Percentiles rank a stretch among this genome's conserved stretches.
These are phyloP conservation scores for Cygnus atratus DNA, from an alignment of 2,113 vertebrate species.

Conservation along the genomic window DNA sequence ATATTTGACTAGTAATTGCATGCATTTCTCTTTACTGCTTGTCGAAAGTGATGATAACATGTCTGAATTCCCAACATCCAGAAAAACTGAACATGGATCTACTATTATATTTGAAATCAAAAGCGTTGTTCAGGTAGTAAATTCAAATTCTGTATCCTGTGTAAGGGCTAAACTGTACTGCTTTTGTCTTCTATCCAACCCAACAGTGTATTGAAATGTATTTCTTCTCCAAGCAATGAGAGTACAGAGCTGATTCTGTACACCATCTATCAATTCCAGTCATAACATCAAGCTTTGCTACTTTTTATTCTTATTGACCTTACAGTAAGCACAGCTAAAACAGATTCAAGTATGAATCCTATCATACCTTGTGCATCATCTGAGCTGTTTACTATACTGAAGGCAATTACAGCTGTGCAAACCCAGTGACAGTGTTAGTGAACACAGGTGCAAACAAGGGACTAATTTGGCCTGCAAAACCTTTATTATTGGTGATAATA, in stretches of 20 bases:
- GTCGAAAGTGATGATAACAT: not conserved
- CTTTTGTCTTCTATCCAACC: not conserved
- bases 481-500: constrained; percentile 12
- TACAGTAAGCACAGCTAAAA: not conserved
- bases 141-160: not conserved
- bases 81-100: not conserved
- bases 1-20: not conserved
- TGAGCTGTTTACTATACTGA: not conserved
- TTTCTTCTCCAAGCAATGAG: not conserved
- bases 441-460: constrained; percentile 45
- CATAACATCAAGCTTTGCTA: not conserved
- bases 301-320: constrained; percentile 4
- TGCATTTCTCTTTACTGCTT: not conserved
- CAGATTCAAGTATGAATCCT: not conserved
- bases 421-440: not conserved
- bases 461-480: constrained; percentile 12
- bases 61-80: not conserved
- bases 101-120: not conserved
- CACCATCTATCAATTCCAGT: not conserved
- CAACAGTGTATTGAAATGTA: not conserved
- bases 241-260: not conserved
- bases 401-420: constrained; percentile 62
- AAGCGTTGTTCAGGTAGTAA: not conserved
- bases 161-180: not conserved
- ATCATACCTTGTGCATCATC: not conserved